phyloP scores from a whole-genome alignment of 2,113 vertebrate genomes.

The Ahaetulla prasina region DNA sequence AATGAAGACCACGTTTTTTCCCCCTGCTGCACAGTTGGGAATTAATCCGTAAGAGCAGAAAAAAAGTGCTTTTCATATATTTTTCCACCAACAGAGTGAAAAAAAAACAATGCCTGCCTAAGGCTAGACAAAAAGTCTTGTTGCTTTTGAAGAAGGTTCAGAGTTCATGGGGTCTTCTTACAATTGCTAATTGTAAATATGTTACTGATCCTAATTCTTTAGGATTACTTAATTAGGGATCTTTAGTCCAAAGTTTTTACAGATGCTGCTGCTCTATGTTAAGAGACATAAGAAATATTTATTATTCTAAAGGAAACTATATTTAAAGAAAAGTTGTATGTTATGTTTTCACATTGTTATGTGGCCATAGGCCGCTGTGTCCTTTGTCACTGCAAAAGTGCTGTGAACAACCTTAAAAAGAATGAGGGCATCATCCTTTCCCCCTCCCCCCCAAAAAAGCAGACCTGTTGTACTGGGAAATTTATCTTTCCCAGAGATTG shows the following conservation, averaged over 20 bases:
- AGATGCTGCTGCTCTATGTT: conserved; percentile 63
- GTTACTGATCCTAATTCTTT: conserved; percentile 49
- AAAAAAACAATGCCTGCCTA: neutral
- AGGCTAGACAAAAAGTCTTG: conserved; percentile 11
- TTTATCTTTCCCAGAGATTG: conserved; percentile 28
- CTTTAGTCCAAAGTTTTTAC: conserved; percentile 52
- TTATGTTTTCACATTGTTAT: conserved; percentile 50
- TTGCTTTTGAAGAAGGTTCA: conserved; percentile 23
- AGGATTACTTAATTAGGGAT: conserved; percentile 52
- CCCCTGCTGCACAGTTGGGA: conserved; percentile 16
- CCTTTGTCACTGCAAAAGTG: conserved; percentile 48
- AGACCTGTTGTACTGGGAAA: conserved; percentile 44
- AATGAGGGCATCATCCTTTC: neutral
- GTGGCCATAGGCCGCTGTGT: conserved; percentile 46
- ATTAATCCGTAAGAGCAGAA: neutral
- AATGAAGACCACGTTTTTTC: neutral
- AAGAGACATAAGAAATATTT: conserved; percentile 70
- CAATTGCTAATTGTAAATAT: conserved; percentile 48
- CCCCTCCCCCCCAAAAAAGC: neutral
- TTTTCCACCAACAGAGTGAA: neutral
- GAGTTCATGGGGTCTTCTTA: conserved; percentile 49
- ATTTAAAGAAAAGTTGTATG: conserved; percentile 62
- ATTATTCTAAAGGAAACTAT: conserved; percentile 73
- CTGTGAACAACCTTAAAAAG: conserved; percentile 39
- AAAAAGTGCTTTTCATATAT: conserved; percentile 11